These are phyloP conservation scores for Maconellicoccus hirsutus DNA, from an alignment of 1,140 invertebrate species.

Conservation along the genomic window DNA sequence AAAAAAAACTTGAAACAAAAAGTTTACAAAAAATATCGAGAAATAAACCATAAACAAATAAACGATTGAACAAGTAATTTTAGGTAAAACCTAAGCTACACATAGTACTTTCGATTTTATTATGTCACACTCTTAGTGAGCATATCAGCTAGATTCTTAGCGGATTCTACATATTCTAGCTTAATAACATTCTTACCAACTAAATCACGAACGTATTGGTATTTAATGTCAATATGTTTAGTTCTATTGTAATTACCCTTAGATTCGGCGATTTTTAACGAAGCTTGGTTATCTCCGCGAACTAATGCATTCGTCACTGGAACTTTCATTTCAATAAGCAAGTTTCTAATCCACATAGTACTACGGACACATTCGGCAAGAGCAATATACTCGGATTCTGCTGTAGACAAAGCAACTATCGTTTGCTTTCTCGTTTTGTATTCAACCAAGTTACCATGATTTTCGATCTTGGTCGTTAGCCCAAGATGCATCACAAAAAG, in stretches of 20 bases:
- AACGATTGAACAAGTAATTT: no score
- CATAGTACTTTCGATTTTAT: no score
- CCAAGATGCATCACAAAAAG: not conserved
- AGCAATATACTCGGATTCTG: not conserved
- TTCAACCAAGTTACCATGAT: not conserved
- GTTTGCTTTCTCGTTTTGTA: not conserved
- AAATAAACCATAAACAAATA: no score
- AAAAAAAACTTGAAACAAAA: no score
- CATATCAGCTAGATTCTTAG: not conserved
- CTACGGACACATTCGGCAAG: not conserved
- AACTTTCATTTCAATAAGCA: not conserved
- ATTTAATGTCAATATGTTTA: not conserved
- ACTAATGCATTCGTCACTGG: not conserved
- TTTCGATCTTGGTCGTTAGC: not conserved
- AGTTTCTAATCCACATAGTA: not conserved
- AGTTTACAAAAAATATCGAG: no score
- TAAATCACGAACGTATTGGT: not conserved
- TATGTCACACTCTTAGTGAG: no score
- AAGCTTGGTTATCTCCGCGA: not conserved
- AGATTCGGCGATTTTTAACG: not conserved
- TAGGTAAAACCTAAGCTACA: no score
- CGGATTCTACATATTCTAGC: not conserved
- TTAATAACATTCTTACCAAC: not conserved
- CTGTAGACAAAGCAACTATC: not conserved
- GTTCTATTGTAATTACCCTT: not conserved